These are phyloP conservation scores for Drepanosiphum platanoidis DNA, from an alignment of 2,888 invertebrate genomes.

Conservation along the genomic window DNA sequence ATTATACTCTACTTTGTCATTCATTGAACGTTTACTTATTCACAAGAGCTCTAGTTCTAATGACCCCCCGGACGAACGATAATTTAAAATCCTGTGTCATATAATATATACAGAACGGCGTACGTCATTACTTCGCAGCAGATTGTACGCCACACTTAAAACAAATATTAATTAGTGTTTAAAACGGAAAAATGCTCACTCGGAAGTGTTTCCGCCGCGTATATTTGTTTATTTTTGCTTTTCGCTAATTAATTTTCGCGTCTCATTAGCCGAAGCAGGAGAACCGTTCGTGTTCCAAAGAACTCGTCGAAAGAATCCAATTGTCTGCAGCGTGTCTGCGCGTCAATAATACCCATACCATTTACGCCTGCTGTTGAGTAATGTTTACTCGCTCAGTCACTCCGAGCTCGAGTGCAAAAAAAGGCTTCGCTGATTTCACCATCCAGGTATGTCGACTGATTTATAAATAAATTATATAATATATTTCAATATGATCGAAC, in stretches of 20 bases:
- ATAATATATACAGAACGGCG: neutral
- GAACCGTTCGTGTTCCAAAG: no score
- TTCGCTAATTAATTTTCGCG: slow-evolving; percentile 10
- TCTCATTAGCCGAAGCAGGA: slow-evolving; percentile 4
- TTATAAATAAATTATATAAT: no score
- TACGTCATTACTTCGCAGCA: neutral
- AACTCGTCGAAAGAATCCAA: neutral
- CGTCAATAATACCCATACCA: neutral
- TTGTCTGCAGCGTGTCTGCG: neutral
- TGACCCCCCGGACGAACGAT: neutral
- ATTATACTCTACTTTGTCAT: slow-evolving; percentile 43
- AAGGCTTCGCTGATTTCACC: no score
- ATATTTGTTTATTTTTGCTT: neutral
- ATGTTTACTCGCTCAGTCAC: neutral
- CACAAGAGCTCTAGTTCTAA: slow-evolving; percentile 20
- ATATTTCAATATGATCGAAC: no score
- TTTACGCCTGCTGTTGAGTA: neutral
- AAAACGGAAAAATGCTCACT: neutral
- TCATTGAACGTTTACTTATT: slow-evolving; percentile 51
- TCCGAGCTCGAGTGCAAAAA: neutral
- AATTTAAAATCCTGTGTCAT: slow-evolving; percentile 12
- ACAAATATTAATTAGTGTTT: neutral
- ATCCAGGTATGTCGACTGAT: no score
- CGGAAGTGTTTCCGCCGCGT: neutral
- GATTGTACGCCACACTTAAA: neutral